Conservation (phyloP, 2,113 vertebrate species). For the Nycticebus coucang region DNA sequence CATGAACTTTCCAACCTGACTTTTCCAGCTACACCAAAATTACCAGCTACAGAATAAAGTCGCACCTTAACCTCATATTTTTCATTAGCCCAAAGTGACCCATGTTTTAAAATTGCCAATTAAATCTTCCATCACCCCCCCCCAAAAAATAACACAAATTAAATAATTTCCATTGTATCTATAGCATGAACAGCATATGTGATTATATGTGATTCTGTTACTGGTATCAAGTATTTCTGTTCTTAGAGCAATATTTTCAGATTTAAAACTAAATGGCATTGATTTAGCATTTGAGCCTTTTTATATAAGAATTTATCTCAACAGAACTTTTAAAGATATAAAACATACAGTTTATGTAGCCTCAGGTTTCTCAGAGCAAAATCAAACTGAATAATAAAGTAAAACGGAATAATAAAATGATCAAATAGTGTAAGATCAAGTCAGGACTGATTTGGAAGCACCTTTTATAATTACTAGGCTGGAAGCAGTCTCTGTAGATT, state of each 20-base stretch:
- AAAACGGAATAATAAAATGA: slow-evolving; percentile 84
- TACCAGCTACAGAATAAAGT: not conserved
- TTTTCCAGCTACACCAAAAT: not conserved
- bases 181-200: too few species aligned
- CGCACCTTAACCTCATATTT: not conserved
- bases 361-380: slow-evolving; percentile 84
- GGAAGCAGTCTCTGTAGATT: slow-evolving; percentile 80
- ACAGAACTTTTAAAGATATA: slow-evolving; percentile 85
- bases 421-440: slow-evolving; percentile 82
- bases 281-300: slow-evolving; percentile 82
- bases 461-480: slow-evolving; percentile 84
- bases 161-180: not conserved
- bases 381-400: slow-evolving; percentile 89
- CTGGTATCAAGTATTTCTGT: not conserved
- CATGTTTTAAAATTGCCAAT: not conserved
- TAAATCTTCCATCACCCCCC: too few species aligned
- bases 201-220: not conserved
- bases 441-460: slow-evolving; percentile 80
- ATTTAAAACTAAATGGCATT: slow-evolving; percentile 84
- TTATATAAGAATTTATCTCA: slow-evolving; percentile 82
- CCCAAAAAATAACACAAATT: not conserved
- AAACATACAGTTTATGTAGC: slow-evolving; percentile 85
- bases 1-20: not conserved
- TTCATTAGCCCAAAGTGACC: not conserved
- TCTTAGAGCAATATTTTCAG: slow-evolving; percentile 51